These are phyloP conservation scores for Himantopus leucocephalus DNA, from an alignment of 2,113 vertebrate species.

Conservation along the genomic window DNA sequence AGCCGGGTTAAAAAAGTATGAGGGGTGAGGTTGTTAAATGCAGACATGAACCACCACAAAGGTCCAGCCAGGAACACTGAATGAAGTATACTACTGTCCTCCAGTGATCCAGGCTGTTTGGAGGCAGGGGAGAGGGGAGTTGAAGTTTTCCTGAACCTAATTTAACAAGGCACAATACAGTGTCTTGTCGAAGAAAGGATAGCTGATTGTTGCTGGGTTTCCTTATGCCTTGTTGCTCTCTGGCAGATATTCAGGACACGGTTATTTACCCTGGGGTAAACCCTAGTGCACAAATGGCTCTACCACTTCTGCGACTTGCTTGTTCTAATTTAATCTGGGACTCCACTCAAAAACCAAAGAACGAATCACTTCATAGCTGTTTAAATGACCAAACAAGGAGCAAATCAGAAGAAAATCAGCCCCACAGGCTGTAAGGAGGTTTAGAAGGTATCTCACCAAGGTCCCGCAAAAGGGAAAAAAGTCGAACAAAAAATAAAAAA, in stretches of 20 bases:
- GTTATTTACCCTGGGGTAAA: not conserved
- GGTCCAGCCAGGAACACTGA: not conserved
- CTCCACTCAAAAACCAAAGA: not conserved
- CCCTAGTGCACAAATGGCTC: not conserved
- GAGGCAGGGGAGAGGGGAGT: too few species aligned
- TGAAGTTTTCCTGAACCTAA: not conserved
- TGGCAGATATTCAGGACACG: not conserved
- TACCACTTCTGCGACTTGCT: not conserved
- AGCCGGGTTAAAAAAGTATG: not conserved
- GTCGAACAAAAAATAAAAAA: not conserved
- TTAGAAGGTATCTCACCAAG: not conserved
- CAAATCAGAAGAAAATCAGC: not conserved
- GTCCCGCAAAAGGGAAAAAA: not conserved
- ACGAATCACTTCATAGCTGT: not conserved
- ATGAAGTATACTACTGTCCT: not conserved
- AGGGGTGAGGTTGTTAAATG: not conserved
- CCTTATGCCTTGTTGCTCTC: not conserved
- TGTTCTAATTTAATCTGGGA: not conserved
- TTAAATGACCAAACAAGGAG: not conserved
- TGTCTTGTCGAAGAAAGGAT: not conserved
- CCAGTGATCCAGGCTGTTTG: not conserved
- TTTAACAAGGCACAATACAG: not conserved
- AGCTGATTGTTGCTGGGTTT: not conserved
- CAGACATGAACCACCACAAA: not conserved
- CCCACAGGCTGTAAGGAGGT: not conserved